phyloP scores from a whole-genome alignment of 2,888 invertebrate genomes.

The Gastracanthus pulcherrimus region DNA sequence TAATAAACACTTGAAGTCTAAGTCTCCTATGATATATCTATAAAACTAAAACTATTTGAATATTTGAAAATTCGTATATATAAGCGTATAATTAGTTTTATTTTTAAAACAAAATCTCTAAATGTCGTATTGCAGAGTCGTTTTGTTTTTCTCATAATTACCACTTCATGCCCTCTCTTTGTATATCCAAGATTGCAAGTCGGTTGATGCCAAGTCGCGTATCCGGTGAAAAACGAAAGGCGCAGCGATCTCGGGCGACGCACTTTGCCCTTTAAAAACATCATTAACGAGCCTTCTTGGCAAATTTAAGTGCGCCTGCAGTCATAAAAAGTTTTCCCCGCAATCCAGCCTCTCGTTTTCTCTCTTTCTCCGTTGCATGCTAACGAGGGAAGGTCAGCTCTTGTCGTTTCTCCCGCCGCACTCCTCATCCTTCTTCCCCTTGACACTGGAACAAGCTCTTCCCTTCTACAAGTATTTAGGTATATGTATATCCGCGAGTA shows the following conservation, averaged over 20 bases:
- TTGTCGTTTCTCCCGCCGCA: slow-evolving; percentile 1
- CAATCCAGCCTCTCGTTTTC: slow-evolving; percentile 19
- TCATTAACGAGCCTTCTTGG: slow-evolving; percentile 46
- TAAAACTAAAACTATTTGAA: no score
- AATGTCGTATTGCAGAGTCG: not conserved
- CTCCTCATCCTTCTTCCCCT: slow-evolving; percentile 8
- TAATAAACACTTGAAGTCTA: no score
- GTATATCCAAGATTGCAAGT: not conserved
- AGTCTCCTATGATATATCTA: no score
- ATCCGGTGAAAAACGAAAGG: not conserved
- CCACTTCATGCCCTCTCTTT: not conserved
- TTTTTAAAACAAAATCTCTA: no score
- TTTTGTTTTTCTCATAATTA: slow-evolving; percentile 3
- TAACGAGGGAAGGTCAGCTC: slow-evolving; percentile 48
- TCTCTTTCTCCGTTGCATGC: slow-evolving; percentile 22
- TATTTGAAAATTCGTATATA: no score
- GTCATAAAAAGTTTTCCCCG: slow-evolving; percentile 30
- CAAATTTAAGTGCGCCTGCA: slow-evolving; percentile 44
- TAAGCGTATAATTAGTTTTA: no score
- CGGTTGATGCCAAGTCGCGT: not conserved
- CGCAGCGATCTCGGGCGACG: not conserved
- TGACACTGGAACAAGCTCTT: slow-evolving; percentile 27
- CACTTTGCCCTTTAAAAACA: slow-evolving; percentile 42
- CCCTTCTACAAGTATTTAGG: not conserved
- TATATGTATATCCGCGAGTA: not conserved